Percentiles rank a stretch among this genome's conserved stretches.
These are phyloP conservation scores for Bombus turneri DNA, from an alignment of 1,140 invertebrate genomes.

Conservation along the genomic window DNA sequence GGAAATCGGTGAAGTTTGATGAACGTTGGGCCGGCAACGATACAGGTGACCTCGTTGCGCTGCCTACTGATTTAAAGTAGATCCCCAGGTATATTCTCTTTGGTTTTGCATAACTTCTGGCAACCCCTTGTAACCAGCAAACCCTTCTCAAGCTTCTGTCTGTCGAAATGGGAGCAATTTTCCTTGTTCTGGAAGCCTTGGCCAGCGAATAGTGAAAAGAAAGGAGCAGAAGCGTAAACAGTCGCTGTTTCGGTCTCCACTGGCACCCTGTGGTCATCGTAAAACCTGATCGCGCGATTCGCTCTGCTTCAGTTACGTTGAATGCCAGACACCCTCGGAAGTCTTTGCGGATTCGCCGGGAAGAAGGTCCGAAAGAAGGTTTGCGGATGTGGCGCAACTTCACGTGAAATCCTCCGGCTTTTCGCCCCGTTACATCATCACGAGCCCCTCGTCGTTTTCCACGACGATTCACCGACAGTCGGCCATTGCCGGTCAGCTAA, in stretches of 20 bases:
- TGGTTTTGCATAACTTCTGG: constrained; percentile 75
- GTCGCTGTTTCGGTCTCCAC: constrained; percentile 1
- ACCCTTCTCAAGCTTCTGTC: constrained; percentile 48
- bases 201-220: constrained; percentile 8
- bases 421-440: not conserved
- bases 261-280: constrained; percentile 60
- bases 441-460: not conserved
- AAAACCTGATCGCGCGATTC: constrained; percentile 71
- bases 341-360: constrained; percentile 58
- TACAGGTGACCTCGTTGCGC: constrained; percentile 52
- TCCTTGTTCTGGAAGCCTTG: not conserved
- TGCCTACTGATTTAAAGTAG: constrained; percentile 26
- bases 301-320: constrained; percentile 77
- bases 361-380: constrained; percentile 49
- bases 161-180: not conserved
- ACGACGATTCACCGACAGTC: not conserved
- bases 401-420: constrained; percentile 24
- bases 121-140: constrained; percentile 62
- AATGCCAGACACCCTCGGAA: constrained; percentile 71
- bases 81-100: constrained; percentile 39
- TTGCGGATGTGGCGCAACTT: constrained; percentile 75
- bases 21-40: constrained; percentile 13
- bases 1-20: constrained; percentile 42
- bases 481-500: not conserved
- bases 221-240: constrained; percentile 34